Evolutionary conservation across 2,797 vertebrate genomes (phyloP), one percentile per base, ranked within the genome.

Genomic region (Molossus alvarezi): DNA sequence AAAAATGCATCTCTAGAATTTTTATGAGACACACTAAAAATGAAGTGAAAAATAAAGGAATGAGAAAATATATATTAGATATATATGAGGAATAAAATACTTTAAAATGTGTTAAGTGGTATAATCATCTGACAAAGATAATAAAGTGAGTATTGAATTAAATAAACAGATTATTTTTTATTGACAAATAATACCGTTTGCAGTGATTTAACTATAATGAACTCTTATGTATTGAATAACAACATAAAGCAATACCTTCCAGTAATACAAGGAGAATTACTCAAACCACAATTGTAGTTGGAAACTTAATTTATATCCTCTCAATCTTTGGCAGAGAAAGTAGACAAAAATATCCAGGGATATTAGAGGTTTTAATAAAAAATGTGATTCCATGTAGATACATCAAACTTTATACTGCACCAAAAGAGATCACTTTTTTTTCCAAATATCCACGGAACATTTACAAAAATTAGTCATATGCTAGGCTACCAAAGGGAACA

Each of bases 21-120:
- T 84, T 71, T 57, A 72, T 72, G 79, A 89, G 79, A 86, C 8
- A 1, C 58, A 93, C 3, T 76, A 45, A 71, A 86, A 76, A 89
- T 69, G 21, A 93, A 65, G 45, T 37, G 18, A 83, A 84, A 85
- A 94, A 73, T 55, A 62, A 75, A 58, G 18, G 29, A 57, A 76
- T 79, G n/a, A 76, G n/a, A 84, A 81, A 84, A 73, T 48, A 57
- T 12, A 9, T 41, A 83, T 53, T 84, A 91, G 11, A 45, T 13
- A 85, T 48, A 76, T 18, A 41, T 55, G 29, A 80, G 14, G 11
- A 7, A 67, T n/a, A 69, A 71, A 71, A 77, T 45, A 51, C 77
- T 83, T 8, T 11, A 65, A 84, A 81, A 51, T 48, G 9, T 88
- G 15, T 81, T 65, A 79, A 58, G 29, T 76, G 20, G 7, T 29